Conservation (phyloP, 1,140 invertebrate species). For the Anoplolepis gracilipes region DNA sequence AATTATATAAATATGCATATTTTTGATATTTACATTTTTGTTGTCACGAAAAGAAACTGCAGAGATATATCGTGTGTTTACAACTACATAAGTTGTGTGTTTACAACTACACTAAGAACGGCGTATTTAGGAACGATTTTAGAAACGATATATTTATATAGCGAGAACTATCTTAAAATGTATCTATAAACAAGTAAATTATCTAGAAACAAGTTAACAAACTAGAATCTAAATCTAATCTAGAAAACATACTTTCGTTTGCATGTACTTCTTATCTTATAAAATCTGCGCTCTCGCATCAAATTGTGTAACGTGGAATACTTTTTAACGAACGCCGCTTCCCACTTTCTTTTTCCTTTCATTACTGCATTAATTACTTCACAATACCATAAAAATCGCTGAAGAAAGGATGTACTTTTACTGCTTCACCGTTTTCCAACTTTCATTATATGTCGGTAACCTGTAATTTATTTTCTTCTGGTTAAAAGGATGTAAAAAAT, state of each 20-base stretch:
- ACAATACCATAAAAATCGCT: background rate
- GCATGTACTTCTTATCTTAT: background rate
- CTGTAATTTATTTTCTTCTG: background rate
- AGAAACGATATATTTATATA: background rate
- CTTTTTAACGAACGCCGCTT: background rate
- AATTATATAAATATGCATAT: too few species aligned
- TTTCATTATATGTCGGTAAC: conserved; percentile 26
- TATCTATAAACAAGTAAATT: too few species aligned
- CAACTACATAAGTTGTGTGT: background rate
- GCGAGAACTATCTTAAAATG: background rate
- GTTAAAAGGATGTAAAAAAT: background rate
- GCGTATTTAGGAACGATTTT: background rate
- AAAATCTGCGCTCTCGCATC: background rate
- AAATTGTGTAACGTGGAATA: background rate
- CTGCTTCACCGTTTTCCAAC: conserved; percentile 1
- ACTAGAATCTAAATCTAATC: background rate
- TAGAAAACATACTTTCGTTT: background rate
- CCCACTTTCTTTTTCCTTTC: background rate
- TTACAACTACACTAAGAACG: background rate
- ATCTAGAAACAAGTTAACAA: conserved; percentile 9
- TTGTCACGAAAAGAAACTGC: background rate
- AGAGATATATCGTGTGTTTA: conserved; percentile 8
- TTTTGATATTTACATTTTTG: background rate
- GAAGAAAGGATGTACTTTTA: background rate
- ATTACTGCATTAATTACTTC: background rate